Evolutionary conservation across 1,140 invertebrate species (phyloP), one percentile per base, ranked within the genome.

Genomic region (Halictus rubicundus): DNA sequence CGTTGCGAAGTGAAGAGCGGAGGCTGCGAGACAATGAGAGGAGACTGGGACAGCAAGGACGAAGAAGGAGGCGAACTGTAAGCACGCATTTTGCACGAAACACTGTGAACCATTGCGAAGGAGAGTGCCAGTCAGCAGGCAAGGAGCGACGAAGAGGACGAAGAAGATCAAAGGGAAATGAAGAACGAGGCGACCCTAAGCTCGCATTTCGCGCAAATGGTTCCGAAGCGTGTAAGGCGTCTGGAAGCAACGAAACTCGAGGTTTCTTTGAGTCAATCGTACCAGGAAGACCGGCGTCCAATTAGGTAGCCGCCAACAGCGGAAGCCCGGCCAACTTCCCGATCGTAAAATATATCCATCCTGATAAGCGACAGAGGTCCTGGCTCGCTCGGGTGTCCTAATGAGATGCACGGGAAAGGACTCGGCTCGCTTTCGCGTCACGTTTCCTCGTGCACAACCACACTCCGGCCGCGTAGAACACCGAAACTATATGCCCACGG

Each of bases 291-390:
- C 61, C 72, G 80, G 39, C 80, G 64, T 86, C 84, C 84, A 86
- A 86, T 86, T 86, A 86, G 83, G 76, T 75, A 86, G 54, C 80
- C 75, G 68, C 73, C 52, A 86, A 78, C 81, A 76, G 42, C 76
- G 84, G 85, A 87, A 86, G 84, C 69, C 77, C 25, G 39, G 65
- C 81, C 78, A 60, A 83, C 85, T 87, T 87, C 74, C 84, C 81
- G 78, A 86, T 87, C 81, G 81, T 87, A 86, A 87, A 87, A 81
- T 83, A 82, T 82, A 82, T 87, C 84, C 81, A 74, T 78, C 78
- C 77, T 77, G 85, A 87, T 87, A 87, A 87, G 85, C 74, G 68
- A 68, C 37, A 69, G 78, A 81, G 83, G 63, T 82, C 84, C 84
- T 76, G 60, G 27, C 72, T 46, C 37, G 7, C 23, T 16, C 49